Base-by-base conservation (phyloP, 1,140 invertebrate genomes). In the Penaeus chinensis region DNA sequence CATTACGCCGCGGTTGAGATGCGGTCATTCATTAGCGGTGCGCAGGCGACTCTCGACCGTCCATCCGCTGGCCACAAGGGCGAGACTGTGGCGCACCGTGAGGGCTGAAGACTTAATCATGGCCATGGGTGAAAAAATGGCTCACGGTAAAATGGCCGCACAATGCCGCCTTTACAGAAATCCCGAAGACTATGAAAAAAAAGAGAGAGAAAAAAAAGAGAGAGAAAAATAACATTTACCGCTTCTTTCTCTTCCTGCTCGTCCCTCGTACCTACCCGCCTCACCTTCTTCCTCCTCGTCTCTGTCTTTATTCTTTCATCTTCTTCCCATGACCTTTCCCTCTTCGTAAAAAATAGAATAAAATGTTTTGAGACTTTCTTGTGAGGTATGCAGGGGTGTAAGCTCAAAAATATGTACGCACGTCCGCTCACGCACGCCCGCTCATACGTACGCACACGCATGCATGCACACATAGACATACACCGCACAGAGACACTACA, bases 401-500 rank as follows among this genome's bases (percentile, higher is more conserved):
- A 54, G 62, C 54, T 61, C 80, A 82, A 8, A 82, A 37, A 63
- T 18, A 82, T 62, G 32, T 20, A 65, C 32, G n/a, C 19, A 82
- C 63, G 32, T 47, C 65, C 80, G 63, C 80, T 37, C 80, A 65
- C 60, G 37, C 80, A 65, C 80, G 37, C 80, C 20, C 69, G n/a
- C 69, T 32, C 69, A 74, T 27, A 74, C 37, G n/a, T 27, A 74
- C 19, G 37, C 0, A 19, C 20, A 71, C 37, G n/a, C 16, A 24
- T 27, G n/a, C 20, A 74, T 32, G n/a, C 18, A 27, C 47, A 77
- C 71, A 27, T 32, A 65, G 32, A 62, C 71, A 32, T 20, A 63
- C 54, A 84, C 42, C 61, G 27, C 1, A 54, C 16, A 63, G 0
- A 81, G 10, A n/a, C 32, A 18, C 42, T 60, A 82, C 61, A 61